phyloP scores from a whole-genome alignment of 2,888 invertebrate genomes.

The Ophion obscuratus region DNA sequence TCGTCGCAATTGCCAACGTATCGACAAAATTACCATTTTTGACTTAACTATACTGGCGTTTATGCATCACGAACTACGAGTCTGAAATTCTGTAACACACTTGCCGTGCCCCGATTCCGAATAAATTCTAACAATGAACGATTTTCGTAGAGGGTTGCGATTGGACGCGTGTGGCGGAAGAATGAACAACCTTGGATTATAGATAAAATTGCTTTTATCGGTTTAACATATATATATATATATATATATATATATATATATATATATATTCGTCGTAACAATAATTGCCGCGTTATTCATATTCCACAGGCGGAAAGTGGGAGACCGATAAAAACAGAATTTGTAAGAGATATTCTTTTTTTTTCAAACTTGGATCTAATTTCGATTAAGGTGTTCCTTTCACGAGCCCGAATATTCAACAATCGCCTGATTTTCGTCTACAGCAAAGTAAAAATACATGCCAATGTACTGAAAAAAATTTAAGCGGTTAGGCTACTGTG shows the following conservation, averaged over 20 bases:
- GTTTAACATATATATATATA: background rate
- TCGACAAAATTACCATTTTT: background rate
- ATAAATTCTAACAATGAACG: slow-evolving; percentile 16
- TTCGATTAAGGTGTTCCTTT: too few relatives aligned
- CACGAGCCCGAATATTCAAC: too few relatives aligned
- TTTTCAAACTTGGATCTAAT: too few relatives aligned
- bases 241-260: background rate
- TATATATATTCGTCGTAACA: background rate
- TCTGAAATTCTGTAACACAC: background rate
- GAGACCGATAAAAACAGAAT: too few relatives aligned
- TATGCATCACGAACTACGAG: background rate
- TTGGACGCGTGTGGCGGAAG: background rate
- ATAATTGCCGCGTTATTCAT: too few relatives aligned
- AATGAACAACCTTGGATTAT: background rate
- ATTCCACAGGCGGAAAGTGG: too few relatives aligned
- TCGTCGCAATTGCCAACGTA: background rate
- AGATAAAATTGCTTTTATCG: background rate
- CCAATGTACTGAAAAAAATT: too few relatives aligned
- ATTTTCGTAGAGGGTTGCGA: background rate
- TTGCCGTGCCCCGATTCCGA: background rate
- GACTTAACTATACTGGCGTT: background rate
- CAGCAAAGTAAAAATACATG: too few relatives aligned
- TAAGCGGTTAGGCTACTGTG: too few relatives aligned
- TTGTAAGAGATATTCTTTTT: too few relatives aligned
- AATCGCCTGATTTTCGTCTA: too few relatives aligned